Evolutionary conservation across 2,797 vertebrate species (phyloP), one percentile per base, ranked within the genome.

Genomic region (Ceryle rudis): DNA sequence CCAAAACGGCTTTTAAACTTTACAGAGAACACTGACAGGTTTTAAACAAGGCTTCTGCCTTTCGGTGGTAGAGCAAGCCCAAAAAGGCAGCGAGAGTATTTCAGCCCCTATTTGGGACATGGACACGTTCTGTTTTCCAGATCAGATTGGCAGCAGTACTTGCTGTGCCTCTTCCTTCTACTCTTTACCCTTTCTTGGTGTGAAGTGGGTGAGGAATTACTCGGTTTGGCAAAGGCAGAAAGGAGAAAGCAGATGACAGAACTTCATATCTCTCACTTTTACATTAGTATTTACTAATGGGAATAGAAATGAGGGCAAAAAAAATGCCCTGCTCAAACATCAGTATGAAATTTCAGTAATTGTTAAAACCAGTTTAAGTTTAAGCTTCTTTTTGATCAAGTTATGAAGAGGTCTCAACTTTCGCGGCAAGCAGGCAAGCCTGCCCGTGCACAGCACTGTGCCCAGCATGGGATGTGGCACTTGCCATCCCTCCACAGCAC

Each of bases 131-230:
- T 89, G 78, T 89, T 95, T 89, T 65, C 82, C 87, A 95, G 78
- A 97, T 95, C 92, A 94, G 94, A 93, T 94, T 96, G 95, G 94
- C 94, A 90, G 79, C 77, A 49, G 64, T 20, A 47, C 70, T 81
- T 5, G 26, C 65, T 81, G 67, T 65, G 86, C 61, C 95, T 91
- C 94, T 88, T 90, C 81, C 92, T 90, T 93, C 91, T 67, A 69
- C 86, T 95, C 92, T 81, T 84, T 93, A 95, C 94, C 93, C 93
- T 95, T 97, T 96, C 94, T 92, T 92, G 94, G 95, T 92, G 95
- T 92, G 95, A 94, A 94, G 94, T 72, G 89, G 87, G 86, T 54
- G 47, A 94, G 61, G 89, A 94, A 79, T 60, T 86, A 81, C 14
- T 89, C 86, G 29, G 51, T 64, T 73, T 94, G 96, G 95, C 90